Evolutionary conservation across 2,888 invertebrate species (phyloP), one percentile per base, ranked within the genome.

Genomic region (Hecatera dysodea): DNA sequence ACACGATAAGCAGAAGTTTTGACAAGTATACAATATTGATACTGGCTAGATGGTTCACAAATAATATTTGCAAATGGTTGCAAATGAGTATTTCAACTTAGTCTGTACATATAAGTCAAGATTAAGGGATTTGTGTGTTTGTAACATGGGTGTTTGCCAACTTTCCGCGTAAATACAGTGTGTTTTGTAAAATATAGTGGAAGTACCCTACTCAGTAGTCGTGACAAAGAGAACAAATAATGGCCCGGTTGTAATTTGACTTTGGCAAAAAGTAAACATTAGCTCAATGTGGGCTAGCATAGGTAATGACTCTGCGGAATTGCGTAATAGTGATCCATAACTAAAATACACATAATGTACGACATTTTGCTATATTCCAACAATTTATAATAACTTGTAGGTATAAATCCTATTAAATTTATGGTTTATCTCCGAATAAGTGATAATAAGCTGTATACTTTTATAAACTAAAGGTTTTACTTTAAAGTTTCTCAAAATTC

Each of bases 111-210:
- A 88, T 87, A 88, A 86, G 75, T 86, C 79, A 84, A 85, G 86
- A 87, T 88, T 88, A 88, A 82, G 84, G 85, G 81, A 64, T 80
- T 75, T 74, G 69, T 72, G 69, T 77, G 79, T 76, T 74, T 78
- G 70, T 76, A 78, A 80, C 62, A 75, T 79, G 76, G 78, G 64
- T 78, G 78, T 83, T 82, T 82, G 83, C 83, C 83, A 87, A 87
- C 86, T 86, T 88, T 81, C 69, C 67, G 75, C 82, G 87, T 84
- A 89, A 88, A 88, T 88, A 82, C 60, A 76, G 71, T 75, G 67
- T 81, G 76, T 78, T 83, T 80, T 76, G 70, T 67, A 67, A 78
- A 72, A 83, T 52, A 69, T 69, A 76, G 50, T 68, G 65, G 61
- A 88, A 87, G 79, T 84, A 83, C 76, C 81, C 81, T 67, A 79